Percentiles rank a stretch among this genome's conserved stretches.
phyloP scores from a whole-genome alignment of 2,113 vertebrate genomes.

The Protomyctophum bolini region DNA sequence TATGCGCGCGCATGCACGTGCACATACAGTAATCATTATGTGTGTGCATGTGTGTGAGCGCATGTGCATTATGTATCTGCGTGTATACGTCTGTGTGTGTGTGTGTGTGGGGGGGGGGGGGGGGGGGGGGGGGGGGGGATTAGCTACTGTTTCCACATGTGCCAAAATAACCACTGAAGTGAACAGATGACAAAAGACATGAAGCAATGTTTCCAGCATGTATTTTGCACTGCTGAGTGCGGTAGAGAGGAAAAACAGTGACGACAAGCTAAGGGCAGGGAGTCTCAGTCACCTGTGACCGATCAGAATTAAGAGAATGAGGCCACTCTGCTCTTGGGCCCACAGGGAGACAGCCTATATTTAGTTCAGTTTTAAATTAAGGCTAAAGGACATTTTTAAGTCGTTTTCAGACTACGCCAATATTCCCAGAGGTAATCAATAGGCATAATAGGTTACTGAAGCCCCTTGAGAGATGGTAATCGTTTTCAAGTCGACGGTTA shows the following conservation, averaged over 20 bases:
- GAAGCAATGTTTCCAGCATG: slow-evolving; percentile 56
- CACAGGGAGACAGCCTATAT: slow-evolving; percentile 8
- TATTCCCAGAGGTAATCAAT: not conserved
- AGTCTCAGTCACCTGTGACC: slow-evolving; percentile 56
- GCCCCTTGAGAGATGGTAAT: not conserved
- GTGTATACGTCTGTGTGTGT: too few species aligned
- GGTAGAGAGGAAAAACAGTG: slow-evolving; percentile 45
- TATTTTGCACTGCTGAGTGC: slow-evolving; percentile 29
- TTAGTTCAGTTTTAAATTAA: slow-evolving; percentile 13
- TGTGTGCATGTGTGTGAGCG: too few species aligned
- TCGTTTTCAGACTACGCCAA: not conserved
- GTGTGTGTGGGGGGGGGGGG: slow-evolving; percentile 4
- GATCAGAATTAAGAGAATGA: slow-evolving; percentile 28
- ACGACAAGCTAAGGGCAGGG: slow-evolving; percentile 51
- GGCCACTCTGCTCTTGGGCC: slow-evolving; percentile 16
- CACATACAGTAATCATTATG: too few species aligned
- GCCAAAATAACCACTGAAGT: slow-evolving; percentile 49
- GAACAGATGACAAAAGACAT: slow-evolving; percentile 61
- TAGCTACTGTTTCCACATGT: slow-evolving; percentile 64
- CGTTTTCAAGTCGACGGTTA: not conserved
- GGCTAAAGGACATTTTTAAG: not conserved
- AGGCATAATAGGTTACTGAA: not conserved
- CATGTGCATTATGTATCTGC: too few species aligned
- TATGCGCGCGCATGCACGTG: too few species aligned
- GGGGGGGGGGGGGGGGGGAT: slow-evolving; percentile 33